These are phyloP conservation scores for Toxotes chatareus DNA, from an alignment of 2,113 vertebrate species.

Conservation along the genomic window DNA sequence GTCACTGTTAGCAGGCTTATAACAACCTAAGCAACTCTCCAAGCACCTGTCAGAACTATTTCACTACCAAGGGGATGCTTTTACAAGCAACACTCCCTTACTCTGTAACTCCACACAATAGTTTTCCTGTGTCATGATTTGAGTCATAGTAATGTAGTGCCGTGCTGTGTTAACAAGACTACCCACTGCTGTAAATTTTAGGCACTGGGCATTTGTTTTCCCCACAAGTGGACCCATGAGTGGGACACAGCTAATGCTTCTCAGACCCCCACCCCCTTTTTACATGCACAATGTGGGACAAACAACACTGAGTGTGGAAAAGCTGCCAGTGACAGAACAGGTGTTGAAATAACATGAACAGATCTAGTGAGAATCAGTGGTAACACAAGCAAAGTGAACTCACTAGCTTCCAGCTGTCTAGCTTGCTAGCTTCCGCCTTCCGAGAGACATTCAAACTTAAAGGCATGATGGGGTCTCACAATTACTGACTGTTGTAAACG, in stretches of 20 bases:
- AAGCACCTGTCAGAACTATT: slow-evolving; percentile 29
- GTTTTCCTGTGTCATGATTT: slow-evolving; percentile 16
- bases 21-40: slow-evolving; percentile 16
- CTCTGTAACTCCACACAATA: slow-evolving; percentile 9
- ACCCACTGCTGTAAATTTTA: neutral
- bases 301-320: slow-evolving; percentile 6
- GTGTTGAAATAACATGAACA: slow-evolving; percentile 6
- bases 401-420: neutral
- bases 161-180: slow-evolving; percentile 28
- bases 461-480: neutral
- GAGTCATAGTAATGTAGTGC: slow-evolving; percentile 13
- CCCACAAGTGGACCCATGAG: slow-evolving; percentile 9
- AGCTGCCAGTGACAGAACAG: neutral
- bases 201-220: neutral
- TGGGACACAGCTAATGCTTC: neutral
- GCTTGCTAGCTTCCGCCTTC: neutral
- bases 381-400: neutral
- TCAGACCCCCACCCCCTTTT: neutral
- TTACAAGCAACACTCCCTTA: slow-evolving; percentile 9
- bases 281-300: neutral
- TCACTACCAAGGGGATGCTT: slow-evolving; percentile 8
- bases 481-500: neutral
- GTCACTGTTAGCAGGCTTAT: neutral
- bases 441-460: neutral
- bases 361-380: neutral